Percentiles rank a stretch among this genome's conserved stretches.
Evolutionary conservation across 2,113 vertebrate species (phyloP).

Genomic region (Progne subis): DNA sequence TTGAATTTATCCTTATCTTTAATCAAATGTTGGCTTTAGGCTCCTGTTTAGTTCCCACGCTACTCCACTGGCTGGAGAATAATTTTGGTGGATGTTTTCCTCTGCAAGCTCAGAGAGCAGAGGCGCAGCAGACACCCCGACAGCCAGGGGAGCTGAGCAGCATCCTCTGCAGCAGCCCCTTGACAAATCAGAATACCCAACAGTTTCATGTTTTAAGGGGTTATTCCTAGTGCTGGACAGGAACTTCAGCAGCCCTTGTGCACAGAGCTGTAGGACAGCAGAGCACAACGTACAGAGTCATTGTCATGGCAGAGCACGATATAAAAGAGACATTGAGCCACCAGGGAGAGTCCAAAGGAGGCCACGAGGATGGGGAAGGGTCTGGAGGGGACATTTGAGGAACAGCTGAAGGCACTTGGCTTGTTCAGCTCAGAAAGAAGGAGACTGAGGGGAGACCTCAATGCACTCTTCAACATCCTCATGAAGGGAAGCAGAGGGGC

Average conservation of each 20-base stretch:
- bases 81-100: background rate
- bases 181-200: background rate
- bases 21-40: background rate
- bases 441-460: background rate
- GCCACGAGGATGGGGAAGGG: background rate
- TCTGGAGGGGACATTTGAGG: background rate
- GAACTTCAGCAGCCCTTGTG: background rate
- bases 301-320: fast-evolving
- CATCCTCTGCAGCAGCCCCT: background rate
- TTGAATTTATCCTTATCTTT: background rate
- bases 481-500: background rate
- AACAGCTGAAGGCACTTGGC: background rate
- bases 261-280: background rate
- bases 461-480: background rate
- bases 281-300: fast-evolving
- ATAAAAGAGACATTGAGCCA: too few species aligned
- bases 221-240: background rate
- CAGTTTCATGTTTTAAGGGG: background rate
- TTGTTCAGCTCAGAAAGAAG: background rate
- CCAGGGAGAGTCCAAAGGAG: background rate
- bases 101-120: background rate
- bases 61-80: background rate
- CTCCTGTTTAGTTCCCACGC: background rate
- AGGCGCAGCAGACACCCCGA: background rate
- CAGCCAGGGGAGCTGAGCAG: background rate